Percentiles rank a stretch among this genome's conserved stretches.
Conservation (phyloP, 2,113 vertebrate genomes). For the Xenopus borealis region DNA sequence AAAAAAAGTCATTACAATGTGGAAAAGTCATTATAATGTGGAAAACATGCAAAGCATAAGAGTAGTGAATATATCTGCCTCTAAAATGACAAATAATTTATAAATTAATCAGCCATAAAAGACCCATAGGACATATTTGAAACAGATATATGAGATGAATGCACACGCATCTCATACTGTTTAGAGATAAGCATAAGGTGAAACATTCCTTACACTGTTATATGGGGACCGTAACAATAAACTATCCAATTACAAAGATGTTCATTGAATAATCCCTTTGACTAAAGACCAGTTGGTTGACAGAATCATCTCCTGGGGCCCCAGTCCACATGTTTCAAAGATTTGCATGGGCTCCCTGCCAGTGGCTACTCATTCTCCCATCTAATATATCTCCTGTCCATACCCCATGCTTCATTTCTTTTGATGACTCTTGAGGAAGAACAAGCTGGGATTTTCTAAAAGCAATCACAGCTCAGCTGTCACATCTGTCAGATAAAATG, state of each 20-base stretch:
- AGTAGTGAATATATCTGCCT: too few relatives aligned
- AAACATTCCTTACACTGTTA: neutral
- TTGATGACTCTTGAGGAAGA: neutral
- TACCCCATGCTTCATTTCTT: conserved; percentile 1
- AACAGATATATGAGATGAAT: neutral
- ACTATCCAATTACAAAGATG: neutral
- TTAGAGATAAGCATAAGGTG: neutral
- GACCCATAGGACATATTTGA: too few relatives aligned
- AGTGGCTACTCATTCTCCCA: neutral
- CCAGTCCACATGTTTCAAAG: neutral
- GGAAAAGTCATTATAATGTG: too few relatives aligned
- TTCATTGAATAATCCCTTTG: neutral
- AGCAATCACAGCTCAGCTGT: neutral
- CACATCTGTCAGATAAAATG: conserved; percentile 14
- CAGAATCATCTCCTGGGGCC: neutral
- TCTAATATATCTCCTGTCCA: neutral
- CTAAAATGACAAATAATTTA: too few relatives aligned
- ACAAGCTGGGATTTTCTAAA: neutral
- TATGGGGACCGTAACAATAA: neutral
- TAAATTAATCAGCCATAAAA: too few relatives aligned
- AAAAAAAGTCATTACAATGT: too few relatives aligned
- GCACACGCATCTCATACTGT: neutral
- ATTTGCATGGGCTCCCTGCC: neutral
- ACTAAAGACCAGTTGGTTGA: neutral
- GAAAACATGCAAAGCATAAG: too few relatives aligned